Conservation (phyloP, 2,113 vertebrate genomes). For the Burhinus oedicnemus region DNA sequence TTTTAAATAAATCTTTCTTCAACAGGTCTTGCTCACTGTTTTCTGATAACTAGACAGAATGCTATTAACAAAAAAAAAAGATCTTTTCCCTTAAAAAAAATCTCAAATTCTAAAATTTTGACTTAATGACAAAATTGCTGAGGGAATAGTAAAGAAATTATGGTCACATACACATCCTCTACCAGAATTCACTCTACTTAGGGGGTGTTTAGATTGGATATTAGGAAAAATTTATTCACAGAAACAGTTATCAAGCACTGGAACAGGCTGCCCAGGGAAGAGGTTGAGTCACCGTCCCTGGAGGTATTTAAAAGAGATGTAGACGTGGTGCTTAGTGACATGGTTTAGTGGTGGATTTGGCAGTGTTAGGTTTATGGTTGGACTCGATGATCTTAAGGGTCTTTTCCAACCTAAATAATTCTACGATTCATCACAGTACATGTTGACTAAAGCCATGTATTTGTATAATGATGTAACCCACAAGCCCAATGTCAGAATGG, state of each 20-base stretch:
- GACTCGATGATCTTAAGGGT: background rate
- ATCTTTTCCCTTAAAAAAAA: background rate
- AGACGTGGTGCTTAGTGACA: rapidly evolving
- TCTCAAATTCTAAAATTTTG: background rate
- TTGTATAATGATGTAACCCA: background rate
- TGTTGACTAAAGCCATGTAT: background rate
- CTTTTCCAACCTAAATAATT: background rate
- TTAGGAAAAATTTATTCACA: background rate
- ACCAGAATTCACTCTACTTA: background rate
- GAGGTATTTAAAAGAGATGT: rapidly evolving
- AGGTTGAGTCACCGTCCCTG: background rate
- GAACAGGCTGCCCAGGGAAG: background rate
- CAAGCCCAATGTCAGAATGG: background rate
- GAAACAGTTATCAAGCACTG: rapidly evolving
- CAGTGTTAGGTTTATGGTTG: rapidly evolving
- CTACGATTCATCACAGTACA: background rate
- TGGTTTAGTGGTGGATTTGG: background rate
- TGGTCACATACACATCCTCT: background rate
- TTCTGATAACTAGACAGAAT: background rate
- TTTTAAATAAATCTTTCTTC: background rate
- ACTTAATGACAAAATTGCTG: background rate
- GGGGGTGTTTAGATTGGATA: rapidly evolving
- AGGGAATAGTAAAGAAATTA: background rate
- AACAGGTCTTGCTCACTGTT: background rate
- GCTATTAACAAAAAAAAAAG: background rate